A percentile compares a stretch with the other conserved stretches of the same genome.
Evolutionary conservation across 2,797 vertebrate genomes (phyloP).

Genomic region (Phaenicophaeus curvirostris): DNA sequence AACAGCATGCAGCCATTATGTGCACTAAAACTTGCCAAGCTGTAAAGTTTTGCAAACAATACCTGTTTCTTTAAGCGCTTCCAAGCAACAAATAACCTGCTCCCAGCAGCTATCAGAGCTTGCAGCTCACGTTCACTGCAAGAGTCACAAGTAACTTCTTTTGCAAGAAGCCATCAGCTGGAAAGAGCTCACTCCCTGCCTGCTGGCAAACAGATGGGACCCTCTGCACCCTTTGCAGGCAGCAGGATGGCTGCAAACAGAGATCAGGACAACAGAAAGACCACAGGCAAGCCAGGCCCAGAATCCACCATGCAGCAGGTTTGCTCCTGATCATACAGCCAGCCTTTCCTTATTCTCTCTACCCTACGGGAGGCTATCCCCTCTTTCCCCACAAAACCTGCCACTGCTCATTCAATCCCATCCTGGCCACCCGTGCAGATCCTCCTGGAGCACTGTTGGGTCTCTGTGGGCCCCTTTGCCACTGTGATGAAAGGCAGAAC

Average conservation of each 20-base stretch:
- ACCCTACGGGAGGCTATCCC: neutral
- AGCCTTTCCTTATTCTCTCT: neutral
- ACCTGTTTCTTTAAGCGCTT: neutral
- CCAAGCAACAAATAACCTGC: neutral
- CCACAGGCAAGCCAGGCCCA: neutral
- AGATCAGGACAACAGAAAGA: neutral
- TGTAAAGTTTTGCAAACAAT: accelerated
- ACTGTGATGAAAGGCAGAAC: constrained; percentile 64
- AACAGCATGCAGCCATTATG: accelerated
- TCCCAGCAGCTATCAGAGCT: neutral
- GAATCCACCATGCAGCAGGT: neutral
- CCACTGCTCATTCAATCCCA: neutral
- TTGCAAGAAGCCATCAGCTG: neutral
- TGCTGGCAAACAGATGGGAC: neutral
- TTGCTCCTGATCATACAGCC: accelerated
- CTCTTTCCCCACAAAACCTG: neutral
- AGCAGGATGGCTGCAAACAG: neutral
- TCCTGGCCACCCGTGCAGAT: neutral
- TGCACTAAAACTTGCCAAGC: accelerated
- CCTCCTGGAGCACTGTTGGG: neutral
- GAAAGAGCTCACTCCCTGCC: neutral
- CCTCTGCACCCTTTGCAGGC: neutral
- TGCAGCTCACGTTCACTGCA: neutral
- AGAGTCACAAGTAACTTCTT: neutral
- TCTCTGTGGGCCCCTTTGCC: constrained; percentile 28